Evolutionary conservation across 2,797 vertebrate genomes (phyloP).

Genomic region (Astyanax mexicanus): DNA sequence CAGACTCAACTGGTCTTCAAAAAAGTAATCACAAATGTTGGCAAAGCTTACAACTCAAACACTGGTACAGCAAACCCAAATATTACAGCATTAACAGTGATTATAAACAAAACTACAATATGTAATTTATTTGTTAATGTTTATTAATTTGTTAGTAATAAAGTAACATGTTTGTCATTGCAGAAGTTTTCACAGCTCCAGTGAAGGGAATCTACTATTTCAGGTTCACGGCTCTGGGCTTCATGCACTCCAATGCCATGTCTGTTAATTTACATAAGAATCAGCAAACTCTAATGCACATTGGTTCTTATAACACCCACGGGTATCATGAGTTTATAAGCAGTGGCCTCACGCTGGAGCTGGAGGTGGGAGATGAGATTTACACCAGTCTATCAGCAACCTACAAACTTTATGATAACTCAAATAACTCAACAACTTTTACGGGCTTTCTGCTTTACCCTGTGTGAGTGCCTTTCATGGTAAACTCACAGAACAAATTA

Average conservation of each 20-base stretch:
- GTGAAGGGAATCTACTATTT: conserved; percentile 6
- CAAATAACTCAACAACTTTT: not conserved
- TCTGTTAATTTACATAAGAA: not conserved
- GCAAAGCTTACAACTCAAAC: not conserved
- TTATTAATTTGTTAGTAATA: no score
- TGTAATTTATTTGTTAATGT: no score
- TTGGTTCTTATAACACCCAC: not conserved
- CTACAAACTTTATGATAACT: conserved; percentile 2
- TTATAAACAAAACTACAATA: no score
- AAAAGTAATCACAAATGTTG: conserved; percentile 13
- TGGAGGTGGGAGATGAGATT: conserved; percentile 1
- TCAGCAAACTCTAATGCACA: not conserved
- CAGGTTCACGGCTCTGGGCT: not conserved
- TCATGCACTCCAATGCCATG: not conserved
- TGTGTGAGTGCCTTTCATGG: no score
- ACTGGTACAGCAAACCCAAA: not conserved
- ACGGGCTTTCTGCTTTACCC: conserved; percentile 1
- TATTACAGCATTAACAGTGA: no score
- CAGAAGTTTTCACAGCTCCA: conserved; percentile 1
- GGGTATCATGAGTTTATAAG: not conserved
- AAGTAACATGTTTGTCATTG: no score
- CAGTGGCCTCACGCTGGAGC: not conserved
- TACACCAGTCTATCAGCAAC: not conserved
- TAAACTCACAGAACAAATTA: no score
- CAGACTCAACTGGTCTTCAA: conserved; percentile 4